These are phyloP conservation scores for Cryptoblepharus egeriae DNA, from an alignment of 2,797 vertebrate genomes.

Conservation along the genomic window DNA sequence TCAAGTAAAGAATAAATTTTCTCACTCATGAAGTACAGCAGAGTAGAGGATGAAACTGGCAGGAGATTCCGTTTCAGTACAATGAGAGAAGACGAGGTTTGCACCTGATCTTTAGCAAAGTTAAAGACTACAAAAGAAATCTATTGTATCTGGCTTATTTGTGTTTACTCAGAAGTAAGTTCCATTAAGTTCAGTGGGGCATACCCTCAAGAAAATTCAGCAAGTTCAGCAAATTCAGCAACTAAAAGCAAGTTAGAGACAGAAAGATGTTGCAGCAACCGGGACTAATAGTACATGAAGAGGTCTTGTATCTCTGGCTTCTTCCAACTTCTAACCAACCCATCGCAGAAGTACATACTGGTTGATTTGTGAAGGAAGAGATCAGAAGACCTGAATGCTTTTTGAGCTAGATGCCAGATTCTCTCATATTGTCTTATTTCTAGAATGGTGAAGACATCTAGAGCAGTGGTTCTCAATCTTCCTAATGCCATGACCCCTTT, in stretches of 20 bases:
- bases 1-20: no score
- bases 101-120: no score
- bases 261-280: background rate
- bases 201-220: no score
- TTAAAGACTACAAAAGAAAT: background rate
- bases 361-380: background rate
- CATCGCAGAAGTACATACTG: background rate
- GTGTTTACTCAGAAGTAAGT: no score
- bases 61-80: background rate
- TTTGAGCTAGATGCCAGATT: background rate
- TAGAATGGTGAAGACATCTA: background rate
- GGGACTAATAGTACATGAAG: background rate
- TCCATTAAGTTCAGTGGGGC: no score
- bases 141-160: background rate
- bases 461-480: no score
- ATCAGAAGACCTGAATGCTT: background rate
- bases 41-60: background rate
- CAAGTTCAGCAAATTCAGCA: no score
- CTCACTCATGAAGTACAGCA: background rate
- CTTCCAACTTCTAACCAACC: background rate
- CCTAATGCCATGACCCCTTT: no score
- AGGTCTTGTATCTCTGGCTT: no score
- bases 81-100: background rate
- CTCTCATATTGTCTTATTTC: background rate
- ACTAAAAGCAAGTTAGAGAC: no score